Base-by-base conservation (phyloP, 2,113 vertebrate genomes). In the Daubentonia madagascariensis region DNA sequence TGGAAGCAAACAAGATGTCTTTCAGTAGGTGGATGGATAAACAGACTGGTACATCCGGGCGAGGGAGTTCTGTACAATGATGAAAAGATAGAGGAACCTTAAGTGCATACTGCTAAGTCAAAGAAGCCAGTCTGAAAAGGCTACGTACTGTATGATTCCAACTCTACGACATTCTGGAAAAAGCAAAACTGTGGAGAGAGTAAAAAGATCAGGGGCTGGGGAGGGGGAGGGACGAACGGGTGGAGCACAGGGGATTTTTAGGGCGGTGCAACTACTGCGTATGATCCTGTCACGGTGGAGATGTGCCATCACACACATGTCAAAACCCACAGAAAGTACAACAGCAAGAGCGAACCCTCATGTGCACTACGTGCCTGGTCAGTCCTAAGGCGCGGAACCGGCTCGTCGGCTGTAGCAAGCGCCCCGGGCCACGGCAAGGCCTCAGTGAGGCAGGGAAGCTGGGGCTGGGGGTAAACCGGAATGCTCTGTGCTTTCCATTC, bases 381-480 rank as follows among this genome's bases (percentile, higher is more conserved):
- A 18, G 13, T 32, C 25, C 28, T 10, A 5, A 14, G n/a, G n/a
- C 11, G 32, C 28, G 28, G 30, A 18, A 16, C 17, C 32, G 54
- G 23, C 57, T 54, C 59, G 28, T 32, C 1, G 13, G 4, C 8
- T 11, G 5, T 25, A 67, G 11, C 28, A n/a, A 1, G 1, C 2
- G 8, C 23, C 45, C 9, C 17, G 8, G 59, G 52, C n/a, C 22
- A 17, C 17, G 7, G 40, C 40, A 1, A 6, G 10, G 61, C 4
- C 65, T 40, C 30, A 23, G 4, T n/a, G 2, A 25, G 0, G 16
- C 28, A 0, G 45, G 57, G 5, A 52, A 12, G 13, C 17, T 1
- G 2, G 6, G 5, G 35, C 0, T 11, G 9, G 8, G 13, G 5
- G 32, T 0, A 8, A 13, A 43, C 1, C 0, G 65, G 63, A 20